These are phyloP conservation scores for Oenanthe oenanthe DNA, from an alignment of 2,113 vertebrate genomes.

Conservation along the genomic window DNA sequence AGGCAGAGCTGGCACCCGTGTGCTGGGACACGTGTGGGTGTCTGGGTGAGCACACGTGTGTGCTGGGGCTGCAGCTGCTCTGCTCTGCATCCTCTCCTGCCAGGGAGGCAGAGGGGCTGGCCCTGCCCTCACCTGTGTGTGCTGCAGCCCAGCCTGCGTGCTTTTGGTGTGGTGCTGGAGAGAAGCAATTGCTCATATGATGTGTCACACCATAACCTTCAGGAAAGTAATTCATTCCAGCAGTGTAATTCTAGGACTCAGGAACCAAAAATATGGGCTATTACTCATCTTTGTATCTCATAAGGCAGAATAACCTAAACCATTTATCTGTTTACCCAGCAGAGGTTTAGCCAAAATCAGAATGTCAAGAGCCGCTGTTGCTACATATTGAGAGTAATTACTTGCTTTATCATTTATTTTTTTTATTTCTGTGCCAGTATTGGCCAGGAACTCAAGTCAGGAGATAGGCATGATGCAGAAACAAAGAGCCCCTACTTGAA, in stretches of 20 bases:
- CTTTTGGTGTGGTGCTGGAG: background rate
- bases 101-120: background rate
- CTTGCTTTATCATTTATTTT: background rate
- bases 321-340: conserved; percentile 31
- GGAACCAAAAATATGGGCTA: conserved; percentile 42
- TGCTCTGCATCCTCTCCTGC: background rate
- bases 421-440: background rate
- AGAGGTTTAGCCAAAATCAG: conserved; percentile 5
- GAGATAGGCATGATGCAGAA: background rate
- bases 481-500: background rate
- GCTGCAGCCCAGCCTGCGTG: background rate
- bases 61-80: background rate
- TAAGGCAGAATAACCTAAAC: conserved; percentile 2
- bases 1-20: background rate
- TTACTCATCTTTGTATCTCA: conserved; percentile 54
- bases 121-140: background rate
- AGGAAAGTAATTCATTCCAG: conserved; percentile 12
- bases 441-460: background rate
- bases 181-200: conserved; percentile 19
- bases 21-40: background rate
- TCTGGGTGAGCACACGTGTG: background rate
- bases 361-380: conserved; percentile 13
- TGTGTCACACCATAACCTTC: conserved; percentile 56
- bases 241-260: background rate
- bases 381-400: background rate